Evolutionary conservation across 2,888 invertebrate genomes (phyloP), one percentile per base, ranked within the genome.

Genomic region (Luperina nickerlii): DNA sequence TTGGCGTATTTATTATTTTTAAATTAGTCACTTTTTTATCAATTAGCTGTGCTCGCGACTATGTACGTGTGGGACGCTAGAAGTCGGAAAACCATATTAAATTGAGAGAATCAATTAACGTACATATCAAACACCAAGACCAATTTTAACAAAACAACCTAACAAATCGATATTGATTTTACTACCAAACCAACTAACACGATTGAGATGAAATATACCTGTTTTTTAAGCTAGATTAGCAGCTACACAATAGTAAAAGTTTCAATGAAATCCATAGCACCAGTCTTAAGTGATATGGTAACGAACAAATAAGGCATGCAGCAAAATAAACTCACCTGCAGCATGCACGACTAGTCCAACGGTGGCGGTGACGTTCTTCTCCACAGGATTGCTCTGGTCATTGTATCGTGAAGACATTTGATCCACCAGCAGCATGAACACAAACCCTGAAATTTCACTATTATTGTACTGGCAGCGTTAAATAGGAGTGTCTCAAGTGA

Each of bases 321-420:
- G 6, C 20, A 45, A 54, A 8, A 8, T 8, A 0, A 42, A 80
- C 86, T 57, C 11, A 98, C 98, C 98, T 88, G 99, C 99, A 0
- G 99, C 99, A 94, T 99, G 99, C 0, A 99, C 99, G 0, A 99
- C 99, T 8, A 99, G 96, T 0, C 99, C 99, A 2, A 99, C 97
- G 0, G 99, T 99, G 0, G 99, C 99, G 0, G 99, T 99, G 66
- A 99, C 98, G 90, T 98, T 98, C 89, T 97, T 97, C 90, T 98
- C 98, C 0, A 97, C 95, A 0, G 97, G 97, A 82, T 97, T 97
- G 13, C 96, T 96, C 75, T 98, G 97, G 89, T 98, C 98, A 62
- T 96, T 97, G 81, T 95, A 97, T 9, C 96, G 92, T 0, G 97
- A 95, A 0, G 97, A 97, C 90, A 97, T 92, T 93, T 99, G 99